phyloP scores from a whole-genome alignment of 2,888 invertebrate genomes.

The Nephrotoma appendiculata region DNA sequence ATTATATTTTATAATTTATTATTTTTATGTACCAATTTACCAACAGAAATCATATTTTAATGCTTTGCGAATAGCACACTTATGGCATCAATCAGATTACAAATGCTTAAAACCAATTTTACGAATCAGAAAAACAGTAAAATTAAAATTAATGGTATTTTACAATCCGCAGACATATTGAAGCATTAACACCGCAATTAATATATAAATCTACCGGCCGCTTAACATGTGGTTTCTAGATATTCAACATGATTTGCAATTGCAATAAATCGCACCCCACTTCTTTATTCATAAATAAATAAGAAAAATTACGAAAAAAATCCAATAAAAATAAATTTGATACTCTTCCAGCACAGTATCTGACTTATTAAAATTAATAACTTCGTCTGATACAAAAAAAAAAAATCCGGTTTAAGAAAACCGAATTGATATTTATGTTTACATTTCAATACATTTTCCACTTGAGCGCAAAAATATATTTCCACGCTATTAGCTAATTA shows the following conservation, averaged over 20 bases:
- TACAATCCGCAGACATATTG: too few species aligned
- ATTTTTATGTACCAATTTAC: too few species aligned
- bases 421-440: not conserved
- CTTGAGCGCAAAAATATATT: not conserved
- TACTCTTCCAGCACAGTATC: not conserved
- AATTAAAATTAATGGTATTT: too few species aligned
- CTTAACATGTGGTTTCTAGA: not conserved
- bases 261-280: not conserved
- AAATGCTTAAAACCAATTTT: too few species aligned
- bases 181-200: too few species aligned
- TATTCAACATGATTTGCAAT: not conserved
- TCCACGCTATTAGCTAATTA: not conserved
- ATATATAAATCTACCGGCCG: too few species aligned
- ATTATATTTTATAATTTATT: too few species aligned
- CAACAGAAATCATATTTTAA: too few species aligned
- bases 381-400: not conserved
- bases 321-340: not conserved
- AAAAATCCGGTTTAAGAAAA: not conserved
- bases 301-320: not conserved
- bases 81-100: too few species aligned
- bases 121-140: too few species aligned
- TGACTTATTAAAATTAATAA: not conserved
- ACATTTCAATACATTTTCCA: not conserved
- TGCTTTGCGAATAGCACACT: too few species aligned
- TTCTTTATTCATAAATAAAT: not conserved